Conservation (phyloP, 2,797 vertebrate genomes). For the Carapus acus region DNA sequence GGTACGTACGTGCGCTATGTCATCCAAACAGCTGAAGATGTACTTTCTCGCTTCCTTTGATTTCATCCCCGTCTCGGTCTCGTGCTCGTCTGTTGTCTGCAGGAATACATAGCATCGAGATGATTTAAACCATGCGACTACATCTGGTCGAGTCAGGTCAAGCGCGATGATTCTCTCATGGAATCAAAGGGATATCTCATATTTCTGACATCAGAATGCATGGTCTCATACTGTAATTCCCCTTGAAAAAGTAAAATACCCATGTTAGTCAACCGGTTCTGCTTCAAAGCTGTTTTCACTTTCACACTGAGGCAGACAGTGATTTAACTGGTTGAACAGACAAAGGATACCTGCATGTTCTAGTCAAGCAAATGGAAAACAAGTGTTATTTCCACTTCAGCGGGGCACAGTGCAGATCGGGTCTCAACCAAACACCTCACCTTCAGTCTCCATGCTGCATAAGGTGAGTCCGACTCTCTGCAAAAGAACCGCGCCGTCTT, state of each 20-base stretch:
- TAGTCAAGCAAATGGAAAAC: background rate
- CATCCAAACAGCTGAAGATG: slow-evolving; percentile 99
- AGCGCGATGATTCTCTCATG: background rate
- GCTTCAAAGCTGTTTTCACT: too few relatives aligned
- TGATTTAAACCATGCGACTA: too few relatives aligned
- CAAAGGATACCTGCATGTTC: background rate
- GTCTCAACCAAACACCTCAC: slow-evolving; percentile 62
- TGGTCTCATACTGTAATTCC: background rate
- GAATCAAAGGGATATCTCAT: background rate
- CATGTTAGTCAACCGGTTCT: too few relatives aligned
- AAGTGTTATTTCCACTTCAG: background rate
- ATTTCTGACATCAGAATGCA: background rate
- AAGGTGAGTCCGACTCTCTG: slow-evolving; percentile 85
- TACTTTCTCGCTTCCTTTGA: slow-evolving; percentile 99
- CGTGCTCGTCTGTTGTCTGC: slow-evolving; percentile 95
- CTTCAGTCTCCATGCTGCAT: slow-evolving; percentile 94
- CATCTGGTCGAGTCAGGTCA: too few relatives aligned
- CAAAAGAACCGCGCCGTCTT: slow-evolving; percentile 96
- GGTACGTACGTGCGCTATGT: slow-evolving; percentile 92
- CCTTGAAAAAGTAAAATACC: too few relatives aligned
- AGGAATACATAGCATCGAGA: slow-evolving; percentile 21
- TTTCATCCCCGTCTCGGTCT: slow-evolving; percentile 96
- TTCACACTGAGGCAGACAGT: too few relatives aligned
- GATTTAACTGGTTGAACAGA: background rate
- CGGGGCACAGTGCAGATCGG: background rate